phyloP scores from a whole-genome alignment of 2,797 vertebrate species.

The Sandelia bainsii region DNA sequence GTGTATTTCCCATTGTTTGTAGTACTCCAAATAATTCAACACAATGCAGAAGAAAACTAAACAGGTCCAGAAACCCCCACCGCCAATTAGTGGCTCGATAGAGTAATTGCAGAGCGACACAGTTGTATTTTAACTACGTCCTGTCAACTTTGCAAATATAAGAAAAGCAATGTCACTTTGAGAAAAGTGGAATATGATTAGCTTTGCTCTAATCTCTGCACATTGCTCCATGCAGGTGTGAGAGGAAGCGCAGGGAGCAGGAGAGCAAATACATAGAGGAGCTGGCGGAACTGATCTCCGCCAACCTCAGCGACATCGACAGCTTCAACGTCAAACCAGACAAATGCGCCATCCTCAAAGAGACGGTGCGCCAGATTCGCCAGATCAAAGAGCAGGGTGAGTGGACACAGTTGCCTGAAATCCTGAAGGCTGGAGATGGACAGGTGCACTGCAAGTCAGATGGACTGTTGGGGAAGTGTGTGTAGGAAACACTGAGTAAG shows the following conservation, averaged over 20 bases:
- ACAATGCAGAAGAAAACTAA: too few relatives aligned
- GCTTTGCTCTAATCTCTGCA: conserved; percentile 31
- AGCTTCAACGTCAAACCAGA: conserved; percentile 99
- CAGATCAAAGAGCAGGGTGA: conserved; percentile 99
- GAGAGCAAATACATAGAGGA: conserved; percentile 99
- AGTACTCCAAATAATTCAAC: too few relatives aligned
- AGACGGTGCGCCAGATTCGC: conserved; percentile 98
- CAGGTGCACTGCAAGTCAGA: conserved; percentile 23
- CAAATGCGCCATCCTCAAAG: conserved; percentile 98
- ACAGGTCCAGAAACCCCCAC: too few relatives aligned
- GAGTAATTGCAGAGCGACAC: too few relatives aligned
- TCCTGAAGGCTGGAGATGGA: conserved; percentile 1
- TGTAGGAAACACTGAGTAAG: conserved; percentile 26
- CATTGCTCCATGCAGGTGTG: conserved; percentile 84
- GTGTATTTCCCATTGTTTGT: background rate
- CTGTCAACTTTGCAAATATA: background rate
- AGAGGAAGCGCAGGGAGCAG: conserved; percentile 96
- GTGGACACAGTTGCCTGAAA: conserved; percentile 36
- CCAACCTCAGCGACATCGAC: conserved; percentile 98
- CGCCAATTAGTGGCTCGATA: too few relatives aligned
- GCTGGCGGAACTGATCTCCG: conserved; percentile 97
- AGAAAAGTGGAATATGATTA: background rate
- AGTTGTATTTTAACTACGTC: background rate
- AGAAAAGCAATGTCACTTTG: background rate
- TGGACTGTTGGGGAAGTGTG: conserved; percentile 11